Conservation (phyloP, 1,140 invertebrate species). For the Acromyrmex heyeri region DNA sequence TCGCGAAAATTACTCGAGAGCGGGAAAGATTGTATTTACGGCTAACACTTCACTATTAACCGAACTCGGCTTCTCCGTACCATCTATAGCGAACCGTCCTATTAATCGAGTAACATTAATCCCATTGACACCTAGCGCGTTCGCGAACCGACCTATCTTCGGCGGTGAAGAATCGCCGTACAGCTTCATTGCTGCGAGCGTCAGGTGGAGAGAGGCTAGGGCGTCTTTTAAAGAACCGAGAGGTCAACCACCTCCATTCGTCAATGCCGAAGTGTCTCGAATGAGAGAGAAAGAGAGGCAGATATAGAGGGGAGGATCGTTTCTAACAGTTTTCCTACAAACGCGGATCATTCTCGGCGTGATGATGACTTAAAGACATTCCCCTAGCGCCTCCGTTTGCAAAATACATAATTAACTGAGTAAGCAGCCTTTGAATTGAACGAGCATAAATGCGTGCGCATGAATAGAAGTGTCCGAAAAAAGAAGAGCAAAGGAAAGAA, state of each 20-base stretch:
- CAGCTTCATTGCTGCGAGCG: slow-evolving; percentile 52
- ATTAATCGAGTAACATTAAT: slow-evolving; percentile 61
- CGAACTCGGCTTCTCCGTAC: not conserved
- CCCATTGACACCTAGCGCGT: slow-evolving; percentile 53
- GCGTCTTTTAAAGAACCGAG: slow-evolving; percentile 50
- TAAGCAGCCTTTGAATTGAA: slow-evolving; percentile 25
- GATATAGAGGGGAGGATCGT: slow-evolving; percentile 36
- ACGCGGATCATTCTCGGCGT: slow-evolving; percentile 33
- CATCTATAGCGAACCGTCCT: slow-evolving; percentile 40
- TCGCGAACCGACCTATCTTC: slow-evolving; percentile 53
- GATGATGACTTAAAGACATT: slow-evolving; percentile 47
- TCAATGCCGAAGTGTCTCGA: slow-evolving; percentile 58
- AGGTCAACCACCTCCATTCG: slow-evolving; percentile 65
- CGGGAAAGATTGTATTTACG: slow-evolving; percentile 31
- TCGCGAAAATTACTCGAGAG: slow-evolving; percentile 33
- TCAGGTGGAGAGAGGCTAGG: slow-evolving; percentile 58
- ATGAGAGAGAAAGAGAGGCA: slow-evolving; percentile 42
- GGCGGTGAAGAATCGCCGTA: slow-evolving; percentile 58
- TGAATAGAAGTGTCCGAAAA: slow-evolving; percentile 42
- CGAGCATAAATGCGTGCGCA: not conserved
- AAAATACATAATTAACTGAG: slow-evolving; percentile 34
- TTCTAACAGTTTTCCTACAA: slow-evolving; percentile 62
- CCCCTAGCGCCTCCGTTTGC: not conserved
- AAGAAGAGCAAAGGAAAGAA: slow-evolving; percentile 31
- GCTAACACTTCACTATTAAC: slow-evolving; percentile 34